Percentiles rank a stretch among this genome's conserved stretches.
phyloP scores from a whole-genome alignment of 2,888 invertebrate genomes.

The Clunio marinus region DNA sequence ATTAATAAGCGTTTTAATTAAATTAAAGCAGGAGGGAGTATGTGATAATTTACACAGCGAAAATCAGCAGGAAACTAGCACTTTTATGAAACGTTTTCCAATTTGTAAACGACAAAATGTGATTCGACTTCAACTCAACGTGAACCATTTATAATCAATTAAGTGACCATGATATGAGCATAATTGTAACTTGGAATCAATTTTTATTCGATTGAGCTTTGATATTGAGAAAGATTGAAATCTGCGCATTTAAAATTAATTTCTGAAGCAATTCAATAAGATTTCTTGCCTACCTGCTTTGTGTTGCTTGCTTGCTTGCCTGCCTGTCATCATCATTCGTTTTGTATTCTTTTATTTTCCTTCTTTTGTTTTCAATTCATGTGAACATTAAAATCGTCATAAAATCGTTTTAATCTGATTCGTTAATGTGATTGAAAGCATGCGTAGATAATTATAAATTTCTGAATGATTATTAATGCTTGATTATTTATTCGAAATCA shows the following conservation, averaged over 20 bases:
- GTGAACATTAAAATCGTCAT: no score
- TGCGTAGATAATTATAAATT: background rate
- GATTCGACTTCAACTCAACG: background rate
- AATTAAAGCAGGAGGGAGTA: conserved; percentile 2
- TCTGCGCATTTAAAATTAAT: background rate
- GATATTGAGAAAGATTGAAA: background rate
- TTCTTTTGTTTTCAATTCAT: no score
- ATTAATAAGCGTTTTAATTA: conserved; percentile 25
- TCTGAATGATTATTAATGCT: no score
- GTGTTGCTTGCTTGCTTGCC: background rate
- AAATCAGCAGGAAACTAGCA: conserved; percentile 10
- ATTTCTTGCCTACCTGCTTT: background rate
- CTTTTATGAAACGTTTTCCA: background rate
- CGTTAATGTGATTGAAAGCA: conserved; percentile 5
- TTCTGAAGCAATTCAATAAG: background rate
- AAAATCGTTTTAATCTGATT: conserved; percentile 23
- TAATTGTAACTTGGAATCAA: conserved; percentile 8
- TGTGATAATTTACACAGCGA: background rate
- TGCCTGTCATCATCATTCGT: no score
- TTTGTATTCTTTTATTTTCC: no score
- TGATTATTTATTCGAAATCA: no score
- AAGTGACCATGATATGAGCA: background rate
- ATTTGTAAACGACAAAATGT: conserved; percentile 14
- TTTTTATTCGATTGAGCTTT: background rate
- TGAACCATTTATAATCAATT: conserved; percentile 36